Conservation (phyloP, 1,140 invertebrate genomes). For the Tribolium madens region DNA sequence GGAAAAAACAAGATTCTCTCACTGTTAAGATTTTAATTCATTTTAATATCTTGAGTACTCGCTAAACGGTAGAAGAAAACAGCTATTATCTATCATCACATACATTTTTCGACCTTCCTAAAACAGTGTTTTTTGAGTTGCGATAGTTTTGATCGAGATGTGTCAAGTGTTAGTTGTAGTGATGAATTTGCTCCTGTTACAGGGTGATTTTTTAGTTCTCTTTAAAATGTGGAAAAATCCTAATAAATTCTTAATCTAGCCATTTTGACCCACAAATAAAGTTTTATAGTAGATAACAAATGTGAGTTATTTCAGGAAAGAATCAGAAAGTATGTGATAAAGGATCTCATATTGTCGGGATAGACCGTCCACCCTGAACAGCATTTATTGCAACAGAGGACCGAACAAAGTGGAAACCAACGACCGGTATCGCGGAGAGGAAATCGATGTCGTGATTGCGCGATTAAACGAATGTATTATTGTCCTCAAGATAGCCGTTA, state of each 20-base stretch:
- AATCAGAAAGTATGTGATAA: slow-evolving; percentile 52
- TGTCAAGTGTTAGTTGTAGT: background rate
- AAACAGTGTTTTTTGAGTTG: too few species aligned
- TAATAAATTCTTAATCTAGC: slow-evolving; percentile 40
- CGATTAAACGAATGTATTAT: slow-evolving; percentile 50
- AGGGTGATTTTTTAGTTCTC: slow-evolving; percentile 18
- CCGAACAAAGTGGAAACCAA: slow-evolving; percentile 54
- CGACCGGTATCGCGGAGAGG: slow-evolving; percentile 43
- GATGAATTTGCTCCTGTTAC: background rate
- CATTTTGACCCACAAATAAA: slow-evolving; percentile 40
- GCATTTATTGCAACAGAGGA: slow-evolving; percentile 42
- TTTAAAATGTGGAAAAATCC: slow-evolving; percentile 26
- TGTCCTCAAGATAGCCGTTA: slow-evolving; percentile 47
- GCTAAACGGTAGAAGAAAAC: too few species aligned
- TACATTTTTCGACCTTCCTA: too few species aligned
- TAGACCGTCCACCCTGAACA: slow-evolving; percentile 34
- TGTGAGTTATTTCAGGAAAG: slow-evolving; percentile 51
- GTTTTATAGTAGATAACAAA: slow-evolving; percentile 53
- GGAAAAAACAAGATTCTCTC: background rate
- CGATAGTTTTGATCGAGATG: too few species aligned
- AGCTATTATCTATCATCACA: too few species aligned
- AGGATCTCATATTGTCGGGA: slow-evolving; percentile 52
- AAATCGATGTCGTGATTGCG: slow-evolving; percentile 48
- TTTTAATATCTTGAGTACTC: too few species aligned
- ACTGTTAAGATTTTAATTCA: background rate